Evolutionary conservation across 2,113 vertebrate genomes (phyloP).

Genomic region (Clarias gariepinus): DNA sequence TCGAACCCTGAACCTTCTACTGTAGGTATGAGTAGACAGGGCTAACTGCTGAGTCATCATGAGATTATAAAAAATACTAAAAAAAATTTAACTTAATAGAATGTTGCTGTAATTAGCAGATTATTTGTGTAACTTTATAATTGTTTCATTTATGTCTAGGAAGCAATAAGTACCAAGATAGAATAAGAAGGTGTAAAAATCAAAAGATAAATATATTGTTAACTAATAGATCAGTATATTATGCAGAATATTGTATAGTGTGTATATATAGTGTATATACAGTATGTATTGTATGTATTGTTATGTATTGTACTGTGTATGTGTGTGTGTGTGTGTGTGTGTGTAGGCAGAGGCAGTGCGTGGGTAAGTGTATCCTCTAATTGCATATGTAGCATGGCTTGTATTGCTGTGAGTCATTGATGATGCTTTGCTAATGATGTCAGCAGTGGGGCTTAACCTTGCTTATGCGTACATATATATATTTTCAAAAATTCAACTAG

Average conservation of each 20-base stretch:
- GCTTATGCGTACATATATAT: conserved; percentile 44
- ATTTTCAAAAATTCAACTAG: conserved; percentile 53
- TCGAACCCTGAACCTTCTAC: too few species aligned
- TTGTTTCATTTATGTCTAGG: background rate
- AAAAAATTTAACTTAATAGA: background rate
- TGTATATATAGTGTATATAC: too few species aligned
- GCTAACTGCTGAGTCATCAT: too few species aligned
- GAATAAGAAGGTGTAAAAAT: background rate
- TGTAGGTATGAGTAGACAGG: too few species aligned
- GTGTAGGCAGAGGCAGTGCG: conserved; percentile 34
- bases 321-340: conserved; percentile 45
- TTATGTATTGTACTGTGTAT: conserved; percentile 24
- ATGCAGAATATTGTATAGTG: too few species aligned
- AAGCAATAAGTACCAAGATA: background rate
- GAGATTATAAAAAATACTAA: too few species aligned
- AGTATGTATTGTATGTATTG: too few species aligned
- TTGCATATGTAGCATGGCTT: conserved; percentile 63
- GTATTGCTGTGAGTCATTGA: conserved; percentile 60
- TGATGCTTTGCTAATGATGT: conserved; percentile 71
- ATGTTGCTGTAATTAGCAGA: background rate
- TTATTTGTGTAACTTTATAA: background rate
- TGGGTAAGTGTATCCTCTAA: conserved; percentile 67
- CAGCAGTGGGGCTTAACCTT: conserved; percentile 63
- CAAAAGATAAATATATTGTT: too few species aligned
- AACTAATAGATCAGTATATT: too few species aligned